phyloP scores from a whole-genome alignment of 2,113 vertebrate species.

The Caranx melampygus region DNA sequence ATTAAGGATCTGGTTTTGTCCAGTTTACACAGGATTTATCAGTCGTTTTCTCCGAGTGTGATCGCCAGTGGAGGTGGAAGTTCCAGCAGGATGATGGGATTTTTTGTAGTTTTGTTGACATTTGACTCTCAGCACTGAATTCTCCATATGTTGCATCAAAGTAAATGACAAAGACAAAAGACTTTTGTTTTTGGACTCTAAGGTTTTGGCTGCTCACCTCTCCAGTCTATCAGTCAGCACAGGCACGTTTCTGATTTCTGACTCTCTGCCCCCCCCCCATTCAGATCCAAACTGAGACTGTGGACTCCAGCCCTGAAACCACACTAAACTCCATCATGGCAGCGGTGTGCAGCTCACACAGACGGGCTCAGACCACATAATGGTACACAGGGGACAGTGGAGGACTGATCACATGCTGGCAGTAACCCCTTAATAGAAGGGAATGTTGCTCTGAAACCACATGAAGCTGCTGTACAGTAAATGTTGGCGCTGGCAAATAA shows the following conservation, averaged over 20 bases:
- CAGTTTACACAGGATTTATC: too few species aligned
- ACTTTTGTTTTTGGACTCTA: not conserved
- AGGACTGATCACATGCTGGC: slow-evolving; percentile 15
- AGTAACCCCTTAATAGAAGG: not conserved
- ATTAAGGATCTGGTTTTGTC: too few species aligned
- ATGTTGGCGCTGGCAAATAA: slow-evolving; percentile 13
- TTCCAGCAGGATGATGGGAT: too few species aligned
- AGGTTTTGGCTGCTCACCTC: not conserved
- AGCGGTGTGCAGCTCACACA: slow-evolving; percentile 33
- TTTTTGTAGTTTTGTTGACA: not conserved
- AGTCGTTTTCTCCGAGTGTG: too few species aligned
- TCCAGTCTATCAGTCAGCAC: not conserved
- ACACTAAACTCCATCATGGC: slow-evolving; percentile 40
- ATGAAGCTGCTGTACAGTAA: slow-evolving; percentile 16
- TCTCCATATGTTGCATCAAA: too few species aligned
- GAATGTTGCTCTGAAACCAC: slow-evolving; percentile 9
- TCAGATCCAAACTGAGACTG: slow-evolving; percentile 67
- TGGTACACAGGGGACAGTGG: slow-evolving; percentile 25
- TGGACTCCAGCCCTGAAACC: slow-evolving; percentile 55
- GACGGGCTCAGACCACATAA: slow-evolving; percentile 51
- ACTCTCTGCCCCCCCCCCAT: slow-evolving; percentile 40
- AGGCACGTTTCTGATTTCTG: slow-evolving; percentile 29
- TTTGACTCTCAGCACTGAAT: too few species aligned
- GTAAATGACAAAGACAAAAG: too few species aligned
- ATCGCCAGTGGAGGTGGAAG: too few species aligned